phyloP scores from a whole-genome alignment of 2,113 vertebrate species.

The Carassius auratus region DNA sequence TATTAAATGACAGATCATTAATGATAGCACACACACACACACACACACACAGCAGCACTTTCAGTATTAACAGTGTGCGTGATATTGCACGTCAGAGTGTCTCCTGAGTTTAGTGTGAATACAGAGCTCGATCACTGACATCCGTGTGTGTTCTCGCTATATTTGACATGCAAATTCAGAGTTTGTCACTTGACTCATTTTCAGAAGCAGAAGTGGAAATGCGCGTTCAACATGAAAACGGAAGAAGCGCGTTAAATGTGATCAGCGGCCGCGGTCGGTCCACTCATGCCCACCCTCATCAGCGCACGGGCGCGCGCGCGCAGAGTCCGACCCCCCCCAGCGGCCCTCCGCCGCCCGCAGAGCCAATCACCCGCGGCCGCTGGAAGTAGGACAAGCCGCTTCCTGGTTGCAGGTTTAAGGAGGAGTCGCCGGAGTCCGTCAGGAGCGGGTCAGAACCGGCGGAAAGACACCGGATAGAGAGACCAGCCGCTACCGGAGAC shows the following conservation, averaged over 20 bases:
- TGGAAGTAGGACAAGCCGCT: conserved; percentile 39
- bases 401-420: conserved; percentile 78
- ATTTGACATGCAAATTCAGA: conserved; percentile 4
- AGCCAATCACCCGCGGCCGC: too few species aligned
- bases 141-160: neutral
- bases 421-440: conserved; percentile 71
- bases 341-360: too few species aligned
- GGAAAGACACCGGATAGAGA: conserved; percentile 46
- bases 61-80: neutral
- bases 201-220: conserved; percentile 38
- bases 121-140: neutral
- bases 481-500: conserved; percentile 8
- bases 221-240: neutral
- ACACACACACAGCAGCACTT: neutral
- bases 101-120: neutral
- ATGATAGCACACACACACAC: too few species aligned
- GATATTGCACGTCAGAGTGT: neutral
- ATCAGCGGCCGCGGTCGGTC: neutral
- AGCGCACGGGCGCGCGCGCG: neutral
- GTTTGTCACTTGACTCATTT: conserved; percentile 16
- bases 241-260: conserved; percentile 10
- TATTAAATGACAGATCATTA: too few species aligned
- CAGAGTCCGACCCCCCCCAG: conserved; percentile 40
- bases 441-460: conserved; percentile 68
- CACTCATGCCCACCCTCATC: neutral